Evolutionary conservation across 2,113 vertebrate genomes (phyloP), one percentile per base, ranked within the genome.

Genomic region (Sylvilagus bachmani): DNA sequence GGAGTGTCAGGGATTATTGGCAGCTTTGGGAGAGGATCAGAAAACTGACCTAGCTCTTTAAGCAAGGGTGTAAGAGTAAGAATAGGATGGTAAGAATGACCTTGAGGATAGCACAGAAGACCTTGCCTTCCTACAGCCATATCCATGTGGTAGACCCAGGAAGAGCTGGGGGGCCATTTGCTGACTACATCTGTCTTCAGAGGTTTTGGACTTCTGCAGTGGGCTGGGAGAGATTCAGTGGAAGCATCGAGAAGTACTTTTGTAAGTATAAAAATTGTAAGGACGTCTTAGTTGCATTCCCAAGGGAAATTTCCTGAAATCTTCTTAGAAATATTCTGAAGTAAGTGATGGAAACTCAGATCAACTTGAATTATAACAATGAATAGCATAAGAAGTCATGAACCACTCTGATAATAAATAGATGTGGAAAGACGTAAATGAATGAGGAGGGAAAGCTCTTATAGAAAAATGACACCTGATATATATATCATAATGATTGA

Each of bases 341-440:
- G 33, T 85, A 84, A 90, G 36, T 84, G 67, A 78, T 27, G 71
- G 36, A 82, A 81, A 64, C 38, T 90, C 22, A 67, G 12, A 73
- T 78, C 19, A 77, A 73, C 24, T 87, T 62, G 69, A 22, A 73
- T 31, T 81, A 25, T 66, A 38, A 71, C 21, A 21, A 10, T 75
- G 27, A 88, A 67, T 93, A 69, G 74, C 55, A n/a, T 73, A 70
- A 92, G 66, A 95, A 66, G 86, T 19, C 70, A 22, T 24, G 27
- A 53, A 4, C 31, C 0, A 74, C 9, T 64, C 3, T 19, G 71
- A 86, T 70, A 70, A 55, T 73, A 62, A 25, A 70, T 36, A 36
- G 33, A 62, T 27, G 36, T 24, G 74, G 86, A 58, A 31, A 38
- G 58, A 25, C 3, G 49, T 89, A 64, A 36, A 51, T 81, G 70